Base-by-base conservation (phyloP, 1,140 invertebrate species). In the Panagrolaimus sp. region DNA sequence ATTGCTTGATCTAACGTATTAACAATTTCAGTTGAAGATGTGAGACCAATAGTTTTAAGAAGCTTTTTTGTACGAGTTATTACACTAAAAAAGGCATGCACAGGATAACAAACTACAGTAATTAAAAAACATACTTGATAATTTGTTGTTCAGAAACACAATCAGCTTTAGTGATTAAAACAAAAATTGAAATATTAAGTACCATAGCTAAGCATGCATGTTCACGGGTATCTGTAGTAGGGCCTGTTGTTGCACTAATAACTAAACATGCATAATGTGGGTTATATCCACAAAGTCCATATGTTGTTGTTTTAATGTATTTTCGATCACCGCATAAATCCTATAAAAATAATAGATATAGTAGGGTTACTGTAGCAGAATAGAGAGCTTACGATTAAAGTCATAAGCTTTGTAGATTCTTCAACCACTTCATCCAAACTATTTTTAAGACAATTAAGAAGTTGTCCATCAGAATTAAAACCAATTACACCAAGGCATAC, bases 401-500 rank as follows among this genome's bases (percentile, higher is more conserved):
- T 94, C 0, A 98, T 90, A 45, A 96, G 85, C 85, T 94, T 95
- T 7, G 90, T 89, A 1, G 91, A 92, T 66, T 89, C 86, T 75
- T 93, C 91, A 74, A 91, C 92, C 61, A 98, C 96, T 78, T 96
- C 91, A 84, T 97, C 94, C 0, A 93, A 89, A 0, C 91, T 93
- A 82, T 90, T 90, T 82, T 92, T 90, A 70, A 90, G 90, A 80
- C 94, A 96, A 76, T 94, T 95, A 1, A 93, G 88, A 31, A 87
- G 85, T 81, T 86, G 78, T 65, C 85, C 86, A 42, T 80, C 74
- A 47, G 74, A 76, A 68, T 84, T 80, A 83, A 98, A 98, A 5
- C 94, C 95, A 16, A 98, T 87, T 70, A 96, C 92, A 85, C 98
- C 94, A 82, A 96, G 91, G 70, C 91, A 93, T 62, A 98, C 93